Conservation (phyloP, 2,113 vertebrate genomes). For the Pelvicachromis taeniatus region DNA sequence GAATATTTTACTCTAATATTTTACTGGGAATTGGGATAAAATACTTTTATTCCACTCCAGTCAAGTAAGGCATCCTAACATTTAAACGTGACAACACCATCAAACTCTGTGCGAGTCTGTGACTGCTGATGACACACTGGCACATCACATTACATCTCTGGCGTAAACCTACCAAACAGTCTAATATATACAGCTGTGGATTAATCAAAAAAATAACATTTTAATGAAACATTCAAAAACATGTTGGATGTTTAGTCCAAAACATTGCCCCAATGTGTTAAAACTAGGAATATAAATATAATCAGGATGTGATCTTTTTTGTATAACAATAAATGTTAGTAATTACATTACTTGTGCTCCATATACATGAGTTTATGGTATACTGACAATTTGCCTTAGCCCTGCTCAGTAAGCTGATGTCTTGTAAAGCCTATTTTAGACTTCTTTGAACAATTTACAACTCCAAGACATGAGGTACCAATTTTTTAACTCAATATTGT, state of each 20-base stretch:
- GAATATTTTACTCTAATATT: background rate
- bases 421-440: background rate
- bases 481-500: background rate
- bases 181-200: background rate
- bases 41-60: background rate
- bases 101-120: background rate
- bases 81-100: background rate
- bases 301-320: background rate
- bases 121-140: background rate
- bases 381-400: background rate
- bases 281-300: background rate
- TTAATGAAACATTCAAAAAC: background rate
- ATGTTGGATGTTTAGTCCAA: background rate
- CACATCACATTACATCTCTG: background rate
- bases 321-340: background rate
- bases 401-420: background rate
- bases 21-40: background rate
- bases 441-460: background rate
- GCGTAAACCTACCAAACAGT: background rate
- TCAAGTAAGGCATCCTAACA: background rate
- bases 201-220: background rate
- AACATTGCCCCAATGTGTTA: background rate
- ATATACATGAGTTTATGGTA: background rate
- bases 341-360: background rate
- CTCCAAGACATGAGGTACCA: constrained; percentile 1